These are phyloP conservation scores for Carposina sasakii DNA, from an alignment of 1,140 invertebrate species.

Conservation along the genomic window DNA sequence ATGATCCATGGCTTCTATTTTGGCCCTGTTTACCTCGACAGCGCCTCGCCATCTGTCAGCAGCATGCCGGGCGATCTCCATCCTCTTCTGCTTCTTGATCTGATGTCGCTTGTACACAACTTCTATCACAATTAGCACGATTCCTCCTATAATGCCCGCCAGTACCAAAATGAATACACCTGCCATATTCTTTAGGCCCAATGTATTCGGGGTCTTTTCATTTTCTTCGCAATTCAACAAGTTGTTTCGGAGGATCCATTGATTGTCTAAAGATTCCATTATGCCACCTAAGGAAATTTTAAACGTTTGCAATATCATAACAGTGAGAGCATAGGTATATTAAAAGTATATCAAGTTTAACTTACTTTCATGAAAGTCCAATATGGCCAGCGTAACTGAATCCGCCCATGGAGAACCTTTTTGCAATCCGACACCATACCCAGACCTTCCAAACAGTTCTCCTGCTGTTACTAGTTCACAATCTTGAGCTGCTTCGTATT, in stretches of 20 bases:
- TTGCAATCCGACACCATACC: slow-evolving; percentile 96
- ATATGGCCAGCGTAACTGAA: slow-evolving; percentile 91
- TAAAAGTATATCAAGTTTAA: background rate
- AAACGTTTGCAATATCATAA: background rate
- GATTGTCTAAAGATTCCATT: slow-evolving; percentile 96
- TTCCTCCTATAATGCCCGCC: slow-evolving; percentile 93
- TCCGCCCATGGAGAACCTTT: slow-evolving; percentile 98
- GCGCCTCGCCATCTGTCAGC: slow-evolving; percentile 96
- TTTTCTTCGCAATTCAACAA: slow-evolving; percentile 91
- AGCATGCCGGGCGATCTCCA: slow-evolving; percentile 94
- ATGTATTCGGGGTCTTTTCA: slow-evolving; percentile 96
- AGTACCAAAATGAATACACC: slow-evolving; percentile 97
- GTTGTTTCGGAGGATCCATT: slow-evolving; percentile 95
- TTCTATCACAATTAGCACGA: slow-evolving; percentile 96
- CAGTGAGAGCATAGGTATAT: background rate
- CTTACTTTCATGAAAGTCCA: slow-evolving; percentile 97
- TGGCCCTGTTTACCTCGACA: slow-evolving; percentile 85
- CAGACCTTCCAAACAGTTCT: slow-evolving; percentile 97
- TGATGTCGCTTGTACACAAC: slow-evolving; percentile 98
- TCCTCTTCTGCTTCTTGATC: slow-evolving; percentile 93
- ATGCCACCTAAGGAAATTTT: slow-evolving; percentile 83
- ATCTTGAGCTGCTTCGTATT: slow-evolving; percentile 98
- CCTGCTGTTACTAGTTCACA: slow-evolving; percentile 98
- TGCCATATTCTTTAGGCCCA: slow-evolving; percentile 98
- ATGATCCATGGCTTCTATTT: slow-evolving; percentile 41